A percentile compares a stretch with the other conserved stretches of the same genome.
Conservation (phyloP, 2,888 invertebrate species). For the Macropis europaea region DNA sequence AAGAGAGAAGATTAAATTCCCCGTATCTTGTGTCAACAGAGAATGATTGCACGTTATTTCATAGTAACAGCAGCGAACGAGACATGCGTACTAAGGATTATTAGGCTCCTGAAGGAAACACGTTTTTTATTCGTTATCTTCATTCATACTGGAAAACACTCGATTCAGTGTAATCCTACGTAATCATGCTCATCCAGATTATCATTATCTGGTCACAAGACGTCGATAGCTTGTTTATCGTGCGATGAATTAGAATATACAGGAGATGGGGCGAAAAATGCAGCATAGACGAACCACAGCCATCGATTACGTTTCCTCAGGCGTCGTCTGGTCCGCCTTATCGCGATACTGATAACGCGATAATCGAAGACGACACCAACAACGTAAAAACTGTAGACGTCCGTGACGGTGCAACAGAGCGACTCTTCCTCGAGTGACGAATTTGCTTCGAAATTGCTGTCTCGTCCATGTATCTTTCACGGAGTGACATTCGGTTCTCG, state of each 20-base stretch:
- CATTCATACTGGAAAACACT: constrained; percentile 15
- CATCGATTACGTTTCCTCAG: neutral
- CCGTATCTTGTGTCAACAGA: neutral
- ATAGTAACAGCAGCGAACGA: neutral
- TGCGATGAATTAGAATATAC: neutral
- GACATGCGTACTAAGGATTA: neutral
- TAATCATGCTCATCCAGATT: neutral
- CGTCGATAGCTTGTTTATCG: neutral
- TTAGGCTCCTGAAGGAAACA: neutral
- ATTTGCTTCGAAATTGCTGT: too few relatives aligned
- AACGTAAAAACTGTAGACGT: neutral
- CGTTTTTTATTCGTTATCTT: constrained; percentile 12
- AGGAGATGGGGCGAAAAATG: neutral
- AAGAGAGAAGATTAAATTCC: neutral
- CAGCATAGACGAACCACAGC: neutral
- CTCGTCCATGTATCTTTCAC: too few relatives aligned
- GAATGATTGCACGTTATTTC: neutral
- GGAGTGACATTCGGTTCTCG: constrained; percentile 1
- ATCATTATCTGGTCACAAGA: neutral
- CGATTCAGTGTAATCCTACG: neutral
- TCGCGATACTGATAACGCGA: constrained; percentile 11
- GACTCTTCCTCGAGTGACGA: too few relatives aligned
- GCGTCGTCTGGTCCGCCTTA: neutral
- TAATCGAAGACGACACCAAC: neutral
- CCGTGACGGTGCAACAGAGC: neutral